Base-by-base conservation (phyloP, 2,888 invertebrate genomes). In the Mythimna impura region DNA sequence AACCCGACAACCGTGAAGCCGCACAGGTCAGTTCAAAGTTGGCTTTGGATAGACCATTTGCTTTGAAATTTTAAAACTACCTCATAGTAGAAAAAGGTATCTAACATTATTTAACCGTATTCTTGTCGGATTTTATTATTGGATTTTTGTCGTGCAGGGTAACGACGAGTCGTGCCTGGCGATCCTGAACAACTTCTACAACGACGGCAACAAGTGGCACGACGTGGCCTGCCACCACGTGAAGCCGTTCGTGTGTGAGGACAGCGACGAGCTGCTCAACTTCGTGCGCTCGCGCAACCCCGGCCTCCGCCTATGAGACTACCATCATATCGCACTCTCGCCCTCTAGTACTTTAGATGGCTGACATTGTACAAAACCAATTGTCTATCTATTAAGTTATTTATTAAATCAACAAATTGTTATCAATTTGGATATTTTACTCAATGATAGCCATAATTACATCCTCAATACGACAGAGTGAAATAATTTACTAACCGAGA, bases 81-180 rank as follows among this genome's bases (percentile, higher is more conserved):
- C 12, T 43, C 1, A 17, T 25, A 20, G 17, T 7, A 43, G 7
- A 47, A 34, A 25, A 40, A 25, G 22, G 12, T n/a, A 36, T 12
- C 9, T n/a, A 36, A 17, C 9, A 14, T 3, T 54, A 0, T 36
- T 69, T 47, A 47, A 40, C 14, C 25, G 25, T 25, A 1, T 25
- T 25, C 25, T 25, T 25, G 25, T 25, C 25, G 25, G 1, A 25
- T 40, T 30, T 34, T 43, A 12, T 34, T n/a, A 43, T 62, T 63
- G 30, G 1, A 22, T 67, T 8, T 74, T 66, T 76, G 25, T 76
- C 36, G 54, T 73, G 22, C 94, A 98, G 98, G 98, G 98, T 84
- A 98, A 98, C 91, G 99, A 99, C 92, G 99, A 99, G 95, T 98
- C 98, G 58, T 99, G 99, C 91, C 93, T 99, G 89, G 98, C 98